A percentile compares a stretch with the other conserved stretches of the same genome.
Evolutionary conservation across 2,888 invertebrate genomes (phyloP).

Genomic region (Lasioglossum zephyrum): DNA sequence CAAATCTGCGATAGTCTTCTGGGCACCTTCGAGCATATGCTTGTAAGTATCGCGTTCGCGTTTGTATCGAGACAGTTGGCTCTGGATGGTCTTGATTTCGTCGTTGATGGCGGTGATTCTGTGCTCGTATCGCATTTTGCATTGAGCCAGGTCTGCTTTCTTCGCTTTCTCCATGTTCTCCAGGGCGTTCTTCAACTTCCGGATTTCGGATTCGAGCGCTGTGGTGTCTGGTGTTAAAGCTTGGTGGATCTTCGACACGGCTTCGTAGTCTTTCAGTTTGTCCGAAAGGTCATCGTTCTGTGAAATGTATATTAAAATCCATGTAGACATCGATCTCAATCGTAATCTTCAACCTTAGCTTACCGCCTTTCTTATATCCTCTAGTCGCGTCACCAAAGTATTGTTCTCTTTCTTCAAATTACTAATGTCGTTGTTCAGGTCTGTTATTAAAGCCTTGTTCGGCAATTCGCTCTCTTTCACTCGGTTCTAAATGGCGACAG

Average conservation of each 20-base stretch:
- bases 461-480: slow-evolving; percentile 74
- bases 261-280: slow-evolving; percentile 94
- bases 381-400: slow-evolving; percentile 89
- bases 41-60: slow-evolving; percentile 95
- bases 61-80: slow-evolving; percentile 91
- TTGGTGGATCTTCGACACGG: slow-evolving; percentile 92
- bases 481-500: slow-evolving; percentile 69
- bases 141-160: slow-evolving; percentile 91
- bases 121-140: slow-evolving; percentile 93
- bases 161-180: slow-evolving; percentile 90
- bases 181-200: slow-evolving; percentile 88
- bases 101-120: slow-evolving; percentile 92
- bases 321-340: neutral
- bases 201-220: slow-evolving; percentile 91
- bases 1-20: slow-evolving; percentile 92
- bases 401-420: slow-evolving; percentile 89
- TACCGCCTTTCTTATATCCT: slow-evolving; percentile 88
- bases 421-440: slow-evolving; percentile 90
- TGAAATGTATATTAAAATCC: slow-evolving; percentile 41
- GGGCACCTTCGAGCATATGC: slow-evolving; percentile 95
- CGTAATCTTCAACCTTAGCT: slow-evolving; percentile 44
- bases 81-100: slow-evolving; percentile 93
- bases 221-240: slow-evolving; percentile 91
- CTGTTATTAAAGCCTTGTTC: slow-evolving; percentile 88
- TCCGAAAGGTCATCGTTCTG: slow-evolving; percentile 92